Base-by-base conservation (phyloP, 2,113 vertebrate genomes). In the Alaudala cheleensis region DNA sequence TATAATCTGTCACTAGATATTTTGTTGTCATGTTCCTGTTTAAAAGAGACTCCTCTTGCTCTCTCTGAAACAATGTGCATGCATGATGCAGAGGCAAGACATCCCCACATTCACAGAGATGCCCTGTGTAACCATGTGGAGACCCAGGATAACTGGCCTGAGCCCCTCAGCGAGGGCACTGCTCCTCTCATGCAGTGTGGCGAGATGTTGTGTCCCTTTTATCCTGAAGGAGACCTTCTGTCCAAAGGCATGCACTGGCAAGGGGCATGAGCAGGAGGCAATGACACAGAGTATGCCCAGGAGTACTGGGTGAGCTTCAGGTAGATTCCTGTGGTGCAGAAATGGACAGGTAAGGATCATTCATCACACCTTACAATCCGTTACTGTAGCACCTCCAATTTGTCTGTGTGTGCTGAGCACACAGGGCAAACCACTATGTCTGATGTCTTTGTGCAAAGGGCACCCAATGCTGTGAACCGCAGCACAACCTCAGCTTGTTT, bases 81-180 rank as follows among this genome's bases (percentile, higher is more conserved):
- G 1, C 7, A 17, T 9, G 13, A n/a, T 70, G 54, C 24, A 64
- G 14, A 12, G 73, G 40, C 37, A 53, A 69, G 50, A 25, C 14
- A 69, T 51, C 11, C 45, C 14, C 37, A 26, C 0, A 0, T 21
- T 24, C 26, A 15, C 29, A 49, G 64, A 74, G 64, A 40, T 78
- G n/a, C 16, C n/a, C n/a, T n/a, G 10, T 1, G 3, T 56, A 56
- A 51, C 44, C 11, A 4, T 6, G 14, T 0, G 2, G n/a, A 45
- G 14, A 23, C 8, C 33, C 26, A n/a, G 47, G 33, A 69, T 26
- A 60, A 26, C 4, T 33, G 56, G 14, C 39, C 74, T 62, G 53
- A 71, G 22, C 1, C 2, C 4, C 42, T 23, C 44, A 25, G n/a
- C 12, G 20, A 61, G 12, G 39, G 3, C 31, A 40, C 17, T 22